Conservation (phyloP, 1,140 invertebrate genomes). For the Metopolophium dirhodum region DNA sequence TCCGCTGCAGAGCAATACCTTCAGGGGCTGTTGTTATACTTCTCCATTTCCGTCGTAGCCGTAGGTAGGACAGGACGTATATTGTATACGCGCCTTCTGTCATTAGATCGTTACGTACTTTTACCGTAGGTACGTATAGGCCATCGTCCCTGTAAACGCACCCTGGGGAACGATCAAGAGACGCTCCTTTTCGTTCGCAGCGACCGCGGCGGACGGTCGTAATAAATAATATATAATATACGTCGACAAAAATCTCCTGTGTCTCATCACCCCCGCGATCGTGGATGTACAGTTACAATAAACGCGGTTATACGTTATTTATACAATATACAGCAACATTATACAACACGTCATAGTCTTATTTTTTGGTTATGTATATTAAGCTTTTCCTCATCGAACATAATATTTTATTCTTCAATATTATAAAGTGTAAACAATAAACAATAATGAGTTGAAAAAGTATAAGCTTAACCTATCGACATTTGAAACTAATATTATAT, state of each 20-base stretch:
- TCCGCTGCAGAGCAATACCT: not conserved
- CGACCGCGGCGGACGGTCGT: not conserved
- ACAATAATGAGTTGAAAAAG: not conserved
- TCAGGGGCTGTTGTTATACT: not conserved
- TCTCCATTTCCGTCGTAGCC: not conserved
- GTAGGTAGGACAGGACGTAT: not conserved
- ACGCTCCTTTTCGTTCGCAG: not conserved
- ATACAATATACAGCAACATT: not conserved
- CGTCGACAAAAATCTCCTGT: not conserved
- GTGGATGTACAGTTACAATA: not conserved
- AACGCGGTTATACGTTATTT: not conserved
- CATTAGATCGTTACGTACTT: slow-evolving; percentile 39
- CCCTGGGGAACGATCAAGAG: slow-evolving; percentile 42
- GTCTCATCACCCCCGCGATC: not conserved
- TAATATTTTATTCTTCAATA: not conserved
- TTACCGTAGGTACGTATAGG: not conserved
- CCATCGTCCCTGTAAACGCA: slow-evolving; percentile 7
- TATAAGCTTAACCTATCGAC: not conserved
- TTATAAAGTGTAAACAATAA: not conserved
- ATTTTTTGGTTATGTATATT: not conserved
- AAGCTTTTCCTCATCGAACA: not conserved
- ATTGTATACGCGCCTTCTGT: not conserved
- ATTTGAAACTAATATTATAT: not conserved
- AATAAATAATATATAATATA: not conserved
- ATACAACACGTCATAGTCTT: not conserved